phyloP scores from a whole-genome alignment of 2,888 invertebrate genomes.

The Lomographa bimaculata region DNA sequence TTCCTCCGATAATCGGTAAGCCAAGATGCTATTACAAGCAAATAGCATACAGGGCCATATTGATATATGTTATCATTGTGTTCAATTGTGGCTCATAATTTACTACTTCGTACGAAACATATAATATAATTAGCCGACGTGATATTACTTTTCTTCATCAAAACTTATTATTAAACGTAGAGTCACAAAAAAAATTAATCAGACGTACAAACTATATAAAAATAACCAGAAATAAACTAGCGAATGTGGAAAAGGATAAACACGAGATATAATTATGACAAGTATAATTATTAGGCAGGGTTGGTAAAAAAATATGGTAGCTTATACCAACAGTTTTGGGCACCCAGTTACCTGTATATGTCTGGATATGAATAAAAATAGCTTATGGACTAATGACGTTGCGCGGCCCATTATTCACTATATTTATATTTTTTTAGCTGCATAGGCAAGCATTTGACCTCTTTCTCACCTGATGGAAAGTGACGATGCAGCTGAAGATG shows the following conservation, averaged over 20 bases:
- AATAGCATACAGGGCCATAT: no score
- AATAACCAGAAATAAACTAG: no score
- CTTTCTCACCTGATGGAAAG: no score
- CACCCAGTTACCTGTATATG: conserved; percentile 56
- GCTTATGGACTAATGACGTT: conserved; percentile 48
- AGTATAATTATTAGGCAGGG: conserved; percentile 48
- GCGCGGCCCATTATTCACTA: conserved; percentile 59
- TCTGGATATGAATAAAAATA: conserved; percentile 51
- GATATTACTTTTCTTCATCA: conserved; percentile 56
- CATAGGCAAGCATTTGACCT: no score
- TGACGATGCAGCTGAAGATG: no score
- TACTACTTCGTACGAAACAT: conserved; percentile 58
- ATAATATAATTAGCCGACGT: conserved; percentile 52
- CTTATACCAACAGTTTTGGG: conserved; percentile 51
- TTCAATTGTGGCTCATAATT: conserved; percentile 47
- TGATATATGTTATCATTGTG: no score
- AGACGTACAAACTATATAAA: no score
- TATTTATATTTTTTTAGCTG: conserved; percentile 53
- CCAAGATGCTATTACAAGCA: no score
- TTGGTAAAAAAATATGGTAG: conserved; percentile 55
- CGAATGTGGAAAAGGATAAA: conserved; percentile 53
- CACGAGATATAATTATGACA: conserved; percentile 52
- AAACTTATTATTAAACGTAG: conserved; percentile 59
- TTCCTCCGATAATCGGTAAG: no score
- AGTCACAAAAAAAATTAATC: no score